Conservation (phyloP, 2,888 invertebrate species). For the Corythucha ciliata region DNA sequence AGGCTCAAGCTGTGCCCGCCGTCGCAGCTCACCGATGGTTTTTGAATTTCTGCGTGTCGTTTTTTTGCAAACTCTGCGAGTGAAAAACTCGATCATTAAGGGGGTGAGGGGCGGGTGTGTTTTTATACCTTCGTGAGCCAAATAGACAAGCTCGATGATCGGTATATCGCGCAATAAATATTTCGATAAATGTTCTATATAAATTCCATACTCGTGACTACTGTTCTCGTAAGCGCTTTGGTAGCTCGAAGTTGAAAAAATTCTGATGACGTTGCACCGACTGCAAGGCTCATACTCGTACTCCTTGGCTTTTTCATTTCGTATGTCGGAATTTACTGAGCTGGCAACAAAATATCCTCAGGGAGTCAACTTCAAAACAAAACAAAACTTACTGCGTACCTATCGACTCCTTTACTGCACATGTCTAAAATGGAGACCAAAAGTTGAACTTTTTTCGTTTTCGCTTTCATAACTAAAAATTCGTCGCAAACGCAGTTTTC, state of each 20-base stretch:
- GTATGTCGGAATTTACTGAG: neutral
- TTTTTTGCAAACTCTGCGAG: neutral
- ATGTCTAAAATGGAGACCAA: conserved; percentile 49
- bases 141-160: neutral
- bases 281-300: neutral
- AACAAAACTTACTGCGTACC: too few species aligned
- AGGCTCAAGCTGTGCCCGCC: neutral
- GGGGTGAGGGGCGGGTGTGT: neutral
- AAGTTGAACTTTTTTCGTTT: conserved; percentile 44
- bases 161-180: neutral
- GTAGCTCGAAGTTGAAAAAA: conserved; percentile 1
- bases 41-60: neutral
- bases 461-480: conserved; percentile 43
- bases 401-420: too few species aligned
- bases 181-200: neutral
- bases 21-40: neutral
- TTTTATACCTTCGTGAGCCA: neutral
- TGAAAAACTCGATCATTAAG: neutral
- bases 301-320: neutral
- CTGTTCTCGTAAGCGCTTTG: neutral
- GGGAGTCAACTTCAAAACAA: too few species aligned
- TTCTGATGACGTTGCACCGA: neutral
- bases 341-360: neutral
- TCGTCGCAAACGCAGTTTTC: conserved; percentile 46
- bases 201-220: neutral